Percentiles rank a stretch among this genome's conserved stretches.
Conservation (phyloP, 2,888 invertebrate genomes). For the Carabus problematicus region DNA sequence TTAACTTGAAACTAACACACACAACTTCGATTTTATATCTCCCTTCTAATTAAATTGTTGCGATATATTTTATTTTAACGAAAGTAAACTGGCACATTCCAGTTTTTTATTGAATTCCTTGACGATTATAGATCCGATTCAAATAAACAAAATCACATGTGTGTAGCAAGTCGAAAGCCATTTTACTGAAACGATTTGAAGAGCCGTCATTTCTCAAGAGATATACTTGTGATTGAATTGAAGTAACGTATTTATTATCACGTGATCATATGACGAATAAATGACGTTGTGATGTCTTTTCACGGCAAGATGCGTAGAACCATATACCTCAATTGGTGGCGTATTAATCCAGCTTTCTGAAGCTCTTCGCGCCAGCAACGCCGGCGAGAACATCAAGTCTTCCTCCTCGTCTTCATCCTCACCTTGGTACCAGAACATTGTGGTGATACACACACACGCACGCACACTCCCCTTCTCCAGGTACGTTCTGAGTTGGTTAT, state of each 20-base stretch:
- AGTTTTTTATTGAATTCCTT: no score
- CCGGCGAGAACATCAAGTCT: slow-evolving; percentile 86
- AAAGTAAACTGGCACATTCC: no score
- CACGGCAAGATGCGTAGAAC: no score
- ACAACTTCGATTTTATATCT: no score
- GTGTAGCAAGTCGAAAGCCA: no score
- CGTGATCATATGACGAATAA: neutral
- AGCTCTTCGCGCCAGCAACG: slow-evolving; percentile 83
- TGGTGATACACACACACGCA: slow-evolving; percentile 48
- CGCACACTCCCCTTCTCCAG: slow-evolving; percentile 1
- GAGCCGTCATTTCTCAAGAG: no score
- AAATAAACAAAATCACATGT: no score
- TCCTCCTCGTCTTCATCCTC: slow-evolving; percentile 81
- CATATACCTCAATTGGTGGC: slow-evolving; percentile 82
- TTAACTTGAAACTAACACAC: no score
- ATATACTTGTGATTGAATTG: neutral
- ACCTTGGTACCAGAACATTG: slow-evolving; percentile 80
- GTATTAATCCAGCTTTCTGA: slow-evolving; percentile 91
- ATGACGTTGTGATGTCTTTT: neutral
- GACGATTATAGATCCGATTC: no score
- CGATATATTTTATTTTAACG: no score
- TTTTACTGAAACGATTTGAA: no score
- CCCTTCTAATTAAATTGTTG: no score
- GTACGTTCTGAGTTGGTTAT: slow-evolving; percentile 16
- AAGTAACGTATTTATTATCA: neutral